Base-by-base conservation (phyloP, 2,113 vertebrate species). In the Falco punctatus region DNA sequence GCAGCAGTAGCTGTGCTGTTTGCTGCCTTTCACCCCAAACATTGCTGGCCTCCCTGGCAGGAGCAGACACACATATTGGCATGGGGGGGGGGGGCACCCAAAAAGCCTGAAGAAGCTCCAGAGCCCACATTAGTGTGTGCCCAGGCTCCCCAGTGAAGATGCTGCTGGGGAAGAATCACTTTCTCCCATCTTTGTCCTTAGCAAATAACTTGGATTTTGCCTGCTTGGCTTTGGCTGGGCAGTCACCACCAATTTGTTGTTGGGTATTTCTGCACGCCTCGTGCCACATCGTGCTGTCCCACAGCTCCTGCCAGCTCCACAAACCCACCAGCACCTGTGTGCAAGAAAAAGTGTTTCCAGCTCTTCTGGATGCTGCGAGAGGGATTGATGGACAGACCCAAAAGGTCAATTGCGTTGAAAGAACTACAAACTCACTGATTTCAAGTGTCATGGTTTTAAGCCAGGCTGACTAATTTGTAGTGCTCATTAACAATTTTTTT, bases 111-210 rank as follows among this genome's bases (percentile, higher is more conserved):
- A 15, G 69, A 15, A 28, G 33, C 67, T 24, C 38, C 35, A 23
- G 70, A 10, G n/a, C 22, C 1, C 3, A 8, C 0, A 0, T 44
- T n/a, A 51, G 24, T 26, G 38, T 15, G 51, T 22, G 48, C 35
- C 67, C 69, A 35, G 66, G 19, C 51, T 61, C 27, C 59, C 55
- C 24, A 1, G 32, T 1, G 23, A 35, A 20, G 46, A 10, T 7
- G 61, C 40, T 73, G 49, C 23, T 6, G 52, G 81, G 75, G 18
- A 64, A 4, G 57, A 69, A 67, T 46, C 23, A 0, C 44, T 70
- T 24, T 16, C n/a, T 35, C 52, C 57, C 1, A 0, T 2, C 27
- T 22, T 74, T 61, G 20, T 49, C 58, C 32, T 35, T 4, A 19
- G 24, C 16, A 15, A 49, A 75, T 9, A 24, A 14, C 14, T 38